Conservation (phyloP, 37 sponge, comb jelly and placozoan genomes). For the Bolinopsis microptera region DNA sequence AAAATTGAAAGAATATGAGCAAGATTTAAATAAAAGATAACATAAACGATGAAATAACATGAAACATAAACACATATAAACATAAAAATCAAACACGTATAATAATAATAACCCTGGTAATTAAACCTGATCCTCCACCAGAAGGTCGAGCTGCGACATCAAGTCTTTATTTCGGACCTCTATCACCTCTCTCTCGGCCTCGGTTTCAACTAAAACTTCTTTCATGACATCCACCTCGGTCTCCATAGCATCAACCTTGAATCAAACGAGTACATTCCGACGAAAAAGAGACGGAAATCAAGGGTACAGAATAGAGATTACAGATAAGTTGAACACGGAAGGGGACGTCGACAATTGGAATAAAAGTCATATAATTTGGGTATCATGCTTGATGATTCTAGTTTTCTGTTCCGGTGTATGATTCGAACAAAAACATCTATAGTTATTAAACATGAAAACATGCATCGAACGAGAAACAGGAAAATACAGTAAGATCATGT, state of each 20-base stretch:
- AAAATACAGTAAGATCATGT: background rate
- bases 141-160: background rate
- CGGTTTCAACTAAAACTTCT: conserved; percentile 39
- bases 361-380: no score
- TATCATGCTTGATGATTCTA: no score
- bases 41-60: no score
- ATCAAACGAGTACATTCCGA: background rate
- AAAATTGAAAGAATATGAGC: no score
- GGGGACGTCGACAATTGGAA: no score
- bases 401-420: no score
- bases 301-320: background rate
- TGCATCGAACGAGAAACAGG: background rate
- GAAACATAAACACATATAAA: background rate
- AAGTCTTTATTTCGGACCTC: conserved; percentile 25
- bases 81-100: background rate
- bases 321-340: background rate
- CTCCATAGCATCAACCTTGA: conserved; percentile 13
- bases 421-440: background rate
- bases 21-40: no score
- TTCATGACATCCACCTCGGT: conserved; percentile 53
- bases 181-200: conserved; percentile 25
- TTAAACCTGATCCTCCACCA: conserved; percentile 21
- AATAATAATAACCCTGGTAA: background rate
- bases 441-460: background rate
- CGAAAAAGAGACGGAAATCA: background rate